Evolutionary conservation across 2,888 invertebrate genomes (phyloP).

Genomic region (Lissocephala sabroskyi): DNA sequence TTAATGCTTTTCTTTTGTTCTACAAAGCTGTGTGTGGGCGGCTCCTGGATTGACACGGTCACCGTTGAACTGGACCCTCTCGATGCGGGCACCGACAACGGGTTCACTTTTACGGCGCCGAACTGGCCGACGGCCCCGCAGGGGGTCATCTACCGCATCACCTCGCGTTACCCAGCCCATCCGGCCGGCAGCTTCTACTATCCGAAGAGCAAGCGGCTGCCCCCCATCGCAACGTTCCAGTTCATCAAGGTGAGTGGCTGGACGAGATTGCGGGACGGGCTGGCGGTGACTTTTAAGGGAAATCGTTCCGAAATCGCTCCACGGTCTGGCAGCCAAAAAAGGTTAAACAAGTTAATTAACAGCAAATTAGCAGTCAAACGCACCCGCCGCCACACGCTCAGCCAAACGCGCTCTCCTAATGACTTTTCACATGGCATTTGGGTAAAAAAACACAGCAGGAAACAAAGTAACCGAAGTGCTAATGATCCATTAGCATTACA

Average conservation of each 20-base stretch:
- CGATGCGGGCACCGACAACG: slow-evolving; percentile 95
- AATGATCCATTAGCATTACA: slow-evolving; percentile 66
- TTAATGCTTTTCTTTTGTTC: neutral
- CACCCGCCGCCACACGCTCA: slow-evolving; percentile 9
- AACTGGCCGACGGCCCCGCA: slow-evolving; percentile 95
- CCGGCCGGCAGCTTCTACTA: slow-evolving; percentile 96
- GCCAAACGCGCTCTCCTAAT: slow-evolving; percentile 27
- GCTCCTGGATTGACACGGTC: slow-evolving; percentile 92
- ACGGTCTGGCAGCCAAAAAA: slow-evolving; percentile 12
- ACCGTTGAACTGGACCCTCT: slow-evolving; percentile 92
- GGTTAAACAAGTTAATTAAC: slow-evolving; percentile 65
- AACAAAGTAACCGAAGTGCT: slow-evolving; percentile 61
- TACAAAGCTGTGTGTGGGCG: slow-evolving; percentile 90
- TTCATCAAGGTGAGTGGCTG: slow-evolving; percentile 84
- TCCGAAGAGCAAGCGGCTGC: slow-evolving; percentile 88
- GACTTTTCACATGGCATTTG: slow-evolving; percentile 33
- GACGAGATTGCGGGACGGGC: too few relatives aligned
- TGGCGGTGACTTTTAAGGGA: too few relatives aligned
- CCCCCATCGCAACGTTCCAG: slow-evolving; percentile 91
- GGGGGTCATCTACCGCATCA: slow-evolving; percentile 90
- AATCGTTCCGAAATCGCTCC: too few relatives aligned
- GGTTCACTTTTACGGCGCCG: slow-evolving; percentile 96
- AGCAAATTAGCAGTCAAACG: slow-evolving; percentile 63
- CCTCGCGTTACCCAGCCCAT: slow-evolving; percentile 90
- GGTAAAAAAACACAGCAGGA: slow-evolving; percentile 12